Evolutionary conservation across 1,140 invertebrate species (phyloP).

Genomic region (Drosophila nikananu): DNA sequence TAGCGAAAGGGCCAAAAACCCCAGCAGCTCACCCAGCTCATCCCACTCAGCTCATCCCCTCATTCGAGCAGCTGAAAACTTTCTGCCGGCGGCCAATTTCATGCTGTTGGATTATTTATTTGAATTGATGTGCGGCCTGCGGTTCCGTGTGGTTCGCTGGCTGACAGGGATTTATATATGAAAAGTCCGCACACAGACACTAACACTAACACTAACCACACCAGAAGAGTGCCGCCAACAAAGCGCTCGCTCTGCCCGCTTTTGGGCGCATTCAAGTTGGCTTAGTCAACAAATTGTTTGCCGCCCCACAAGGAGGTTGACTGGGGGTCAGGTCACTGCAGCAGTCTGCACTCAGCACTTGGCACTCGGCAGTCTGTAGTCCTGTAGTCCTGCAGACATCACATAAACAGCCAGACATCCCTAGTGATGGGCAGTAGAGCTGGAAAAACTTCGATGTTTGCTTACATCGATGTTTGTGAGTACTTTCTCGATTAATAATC

Average conservation of each 20-base stretch:
- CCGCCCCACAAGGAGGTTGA: slow-evolving; percentile 10
- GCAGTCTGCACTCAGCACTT: slow-evolving; percentile 14
- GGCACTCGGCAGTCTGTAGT: not conserved
- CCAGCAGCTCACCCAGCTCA: slow-evolving; percentile 2
- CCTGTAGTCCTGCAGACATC: slow-evolving; percentile 23
- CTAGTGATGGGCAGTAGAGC: slow-evolving; percentile 11
- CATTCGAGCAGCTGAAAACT: slow-evolving; percentile 55
- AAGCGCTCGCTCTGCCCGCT: slow-evolving; percentile 27
- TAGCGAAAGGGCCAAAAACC: slow-evolving; percentile 29
- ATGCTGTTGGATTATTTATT: slow-evolving; percentile 82
- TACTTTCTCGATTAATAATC: no score
- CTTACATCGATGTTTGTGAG: no score
- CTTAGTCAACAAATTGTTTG: slow-evolving; percentile 44
- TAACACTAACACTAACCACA: slow-evolving; percentile 2
- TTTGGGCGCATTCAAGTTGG: slow-evolving; percentile 42
- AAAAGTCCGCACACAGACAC: not conserved
- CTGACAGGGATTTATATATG: slow-evolving; percentile 55
- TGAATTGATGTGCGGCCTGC: slow-evolving; percentile 77
- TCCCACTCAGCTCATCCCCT: slow-evolving; percentile 1
- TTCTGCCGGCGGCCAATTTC: slow-evolving; percentile 70
- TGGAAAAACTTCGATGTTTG: no score
- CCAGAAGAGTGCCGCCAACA: slow-evolving; percentile 12
- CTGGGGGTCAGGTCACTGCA: slow-evolving; percentile 37
- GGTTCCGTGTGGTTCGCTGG: slow-evolving; percentile 40
- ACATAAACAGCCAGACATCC: slow-evolving; percentile 44